Percentiles rank a stretch among this genome's conserved stretches.
Conservation (phyloP, 2,113 vertebrate genomes). For the Pitta sordida region DNA sequence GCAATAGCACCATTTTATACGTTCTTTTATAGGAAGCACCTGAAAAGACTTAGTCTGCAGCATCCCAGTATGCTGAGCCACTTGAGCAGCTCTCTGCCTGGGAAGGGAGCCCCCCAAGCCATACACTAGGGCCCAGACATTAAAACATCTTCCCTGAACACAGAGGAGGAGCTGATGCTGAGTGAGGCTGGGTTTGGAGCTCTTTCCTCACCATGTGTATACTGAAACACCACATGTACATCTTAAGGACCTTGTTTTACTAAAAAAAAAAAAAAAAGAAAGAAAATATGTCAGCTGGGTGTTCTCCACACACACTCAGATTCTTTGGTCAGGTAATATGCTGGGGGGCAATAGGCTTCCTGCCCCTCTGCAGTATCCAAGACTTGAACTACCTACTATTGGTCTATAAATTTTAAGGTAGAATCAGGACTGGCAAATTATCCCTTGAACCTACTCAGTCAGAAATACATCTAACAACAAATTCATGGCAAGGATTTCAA, state of each 20-base stretch:
- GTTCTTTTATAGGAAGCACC: background rate
- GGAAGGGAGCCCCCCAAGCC: background rate
- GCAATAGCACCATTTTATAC: fast-evolving
- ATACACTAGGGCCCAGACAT: background rate
- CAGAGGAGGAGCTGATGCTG: fast-evolving
- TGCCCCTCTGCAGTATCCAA: background rate
- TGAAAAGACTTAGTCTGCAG: background rate
- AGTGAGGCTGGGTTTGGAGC: background rate
- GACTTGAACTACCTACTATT: background rate
- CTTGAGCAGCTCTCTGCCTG: background rate
- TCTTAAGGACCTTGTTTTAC: background rate
- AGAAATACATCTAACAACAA: background rate
- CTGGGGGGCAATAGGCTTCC: background rate
- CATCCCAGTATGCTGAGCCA: background rate
- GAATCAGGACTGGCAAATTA: background rate
- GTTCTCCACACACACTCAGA: background rate
- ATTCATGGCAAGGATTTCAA: background rate
- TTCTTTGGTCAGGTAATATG: background rate
- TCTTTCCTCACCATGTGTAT: background rate
- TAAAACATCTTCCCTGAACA: background rate
- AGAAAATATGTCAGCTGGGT: background rate
- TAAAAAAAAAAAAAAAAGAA: background rate
- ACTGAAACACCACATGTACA: background rate
- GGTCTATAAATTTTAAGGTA: background rate
- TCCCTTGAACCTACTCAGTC: background rate